Evolutionary conservation across 2,888 invertebrate genomes (phyloP), one percentile per base, ranked within the genome.

Genomic region (Uropetala carovei): DNA sequence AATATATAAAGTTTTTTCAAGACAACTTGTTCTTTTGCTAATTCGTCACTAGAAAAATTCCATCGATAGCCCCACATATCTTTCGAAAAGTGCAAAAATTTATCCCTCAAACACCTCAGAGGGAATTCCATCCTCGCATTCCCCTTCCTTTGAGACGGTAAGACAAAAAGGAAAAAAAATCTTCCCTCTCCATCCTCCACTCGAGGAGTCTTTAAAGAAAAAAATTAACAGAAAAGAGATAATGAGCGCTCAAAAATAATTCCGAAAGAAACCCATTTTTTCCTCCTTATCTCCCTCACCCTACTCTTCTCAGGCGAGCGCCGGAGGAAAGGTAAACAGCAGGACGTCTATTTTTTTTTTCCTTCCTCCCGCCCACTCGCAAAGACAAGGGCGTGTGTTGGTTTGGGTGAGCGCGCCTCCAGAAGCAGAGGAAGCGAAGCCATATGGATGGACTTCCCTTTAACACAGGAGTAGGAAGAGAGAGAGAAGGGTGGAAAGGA

Each of bases 241-340:
- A 75, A 75, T 75, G 75, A 75, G 75, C 75, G 75, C 75, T 27
- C 22, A 27, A 10, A 75, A 75, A 75, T 75, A 27, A 75, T 75
- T 75, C 22, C 75, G 11, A 75, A 43, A 27, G 75, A 27, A 27
- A 75, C 75, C 75, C 27, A 75, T 22, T 75, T 75, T n/a, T 14
- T 75, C 10, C 75, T 75, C 22, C 75, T 75, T 43, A 43, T 27
- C 75, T 27, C 7, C 43, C 75, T 22, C 11, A 22, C 75, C 75
- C 27, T 75, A 13, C 75, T 22, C 13, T 75, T 27, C 75, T 75
- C 27, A 27, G 75, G 75, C 14, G 75, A 75, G 75, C 13, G 75
- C 43, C 22, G 27, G 27, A 75, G 75, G 22, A 43, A 75, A 75
- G 75, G 75, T 75, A 75, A 75, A 75, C 75, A 75, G 22, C 9